phyloP scores from a whole-genome alignment of 2,888 invertebrate genomes.

The Dynastes maya region DNA sequence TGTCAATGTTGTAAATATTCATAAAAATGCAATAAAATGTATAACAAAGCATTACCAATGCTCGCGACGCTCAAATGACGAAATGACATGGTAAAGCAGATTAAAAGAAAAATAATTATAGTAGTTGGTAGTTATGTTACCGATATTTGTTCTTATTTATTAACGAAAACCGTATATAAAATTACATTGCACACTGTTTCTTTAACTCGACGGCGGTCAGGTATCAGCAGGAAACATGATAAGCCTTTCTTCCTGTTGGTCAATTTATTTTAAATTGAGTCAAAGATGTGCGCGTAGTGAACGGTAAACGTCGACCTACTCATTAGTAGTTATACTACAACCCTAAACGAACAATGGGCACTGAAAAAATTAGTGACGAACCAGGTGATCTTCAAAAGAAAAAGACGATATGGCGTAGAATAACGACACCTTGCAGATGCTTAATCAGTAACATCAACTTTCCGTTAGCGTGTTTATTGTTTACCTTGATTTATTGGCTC shows the following conservation, averaged over 20 bases:
- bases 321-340: not conserved
- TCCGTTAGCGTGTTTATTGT: slow-evolving; percentile 45
- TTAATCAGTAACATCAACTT: slow-evolving; percentile 11
- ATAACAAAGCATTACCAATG: too few relatives aligned
- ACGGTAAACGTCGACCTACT: slow-evolving; percentile 9
- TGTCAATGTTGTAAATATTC: too few relatives aligned
- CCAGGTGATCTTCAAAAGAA: slow-evolving; percentile 4
- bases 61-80: too few relatives aligned
- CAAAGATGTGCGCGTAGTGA: slow-evolving; percentile 8
- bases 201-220: slow-evolving; percentile 14
- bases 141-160: not conserved
- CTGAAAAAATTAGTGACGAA: not conserved
- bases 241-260: slow-evolving; percentile 40
- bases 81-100: too few relatives aligned
- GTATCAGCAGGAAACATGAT: slow-evolving; percentile 43
- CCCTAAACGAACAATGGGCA: slow-evolving; percentile 21
- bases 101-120: too few relatives aligned
- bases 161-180: slow-evolving; percentile 21
- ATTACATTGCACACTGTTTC: slow-evolving; percentile 10
- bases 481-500: slow-evolving; percentile 50
- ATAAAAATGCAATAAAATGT: too few relatives aligned
- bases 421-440: slow-evolving; percentile 42
- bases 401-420: slow-evolving; percentile 4
- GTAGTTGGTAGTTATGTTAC: too few relatives aligned
- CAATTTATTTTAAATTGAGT: slow-evolving; percentile 36